Conservation (phyloP, 2,888 invertebrate species). For the Caenorhabditis japonica region DNA sequence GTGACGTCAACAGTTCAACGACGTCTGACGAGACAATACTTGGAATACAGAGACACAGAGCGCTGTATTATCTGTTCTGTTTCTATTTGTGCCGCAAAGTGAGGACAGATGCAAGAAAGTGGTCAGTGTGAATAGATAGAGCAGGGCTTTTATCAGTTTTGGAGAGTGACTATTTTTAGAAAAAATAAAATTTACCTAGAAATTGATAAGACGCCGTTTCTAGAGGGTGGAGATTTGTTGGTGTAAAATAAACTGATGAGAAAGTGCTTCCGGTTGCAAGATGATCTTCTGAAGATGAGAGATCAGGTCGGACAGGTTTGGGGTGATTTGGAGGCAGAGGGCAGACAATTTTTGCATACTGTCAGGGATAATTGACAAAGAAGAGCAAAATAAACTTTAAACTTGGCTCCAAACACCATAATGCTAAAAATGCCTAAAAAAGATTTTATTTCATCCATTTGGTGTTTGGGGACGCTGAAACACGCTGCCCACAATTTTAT, state of each 20-base stretch:
- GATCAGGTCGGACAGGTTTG: no score
- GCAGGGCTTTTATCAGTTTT: conserved; percentile 31
- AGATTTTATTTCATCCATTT: no score
- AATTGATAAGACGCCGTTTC: conserved; percentile 7
- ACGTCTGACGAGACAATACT: conserved; percentile 14
- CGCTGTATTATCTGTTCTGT: conserved; percentile 19
- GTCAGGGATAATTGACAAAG: no score
- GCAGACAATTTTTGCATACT: no score
- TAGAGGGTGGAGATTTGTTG: conserved; percentile 7
- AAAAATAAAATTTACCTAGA: no score
- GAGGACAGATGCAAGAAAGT: conserved; percentile 18
- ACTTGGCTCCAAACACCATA: no score
- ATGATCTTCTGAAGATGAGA: conserved; percentile 39
- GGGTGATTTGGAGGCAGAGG: no score
- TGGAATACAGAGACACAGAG: background rate
- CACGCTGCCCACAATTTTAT: no score
- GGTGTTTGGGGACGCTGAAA: no score
- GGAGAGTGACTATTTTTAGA: conserved; percentile 20
- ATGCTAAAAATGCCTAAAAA: no score
- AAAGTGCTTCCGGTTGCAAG: conserved; percentile 25
- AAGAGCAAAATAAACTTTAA: no score
- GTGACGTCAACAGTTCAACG: conserved; percentile 55
- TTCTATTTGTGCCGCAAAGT: conserved; percentile 13
- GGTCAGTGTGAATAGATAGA: background rate
- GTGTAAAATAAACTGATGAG: background rate